Conservation (phyloP, 37 sponge, comb jelly and placozoan genomes). For the Ephydatia muelleri region DNA sequence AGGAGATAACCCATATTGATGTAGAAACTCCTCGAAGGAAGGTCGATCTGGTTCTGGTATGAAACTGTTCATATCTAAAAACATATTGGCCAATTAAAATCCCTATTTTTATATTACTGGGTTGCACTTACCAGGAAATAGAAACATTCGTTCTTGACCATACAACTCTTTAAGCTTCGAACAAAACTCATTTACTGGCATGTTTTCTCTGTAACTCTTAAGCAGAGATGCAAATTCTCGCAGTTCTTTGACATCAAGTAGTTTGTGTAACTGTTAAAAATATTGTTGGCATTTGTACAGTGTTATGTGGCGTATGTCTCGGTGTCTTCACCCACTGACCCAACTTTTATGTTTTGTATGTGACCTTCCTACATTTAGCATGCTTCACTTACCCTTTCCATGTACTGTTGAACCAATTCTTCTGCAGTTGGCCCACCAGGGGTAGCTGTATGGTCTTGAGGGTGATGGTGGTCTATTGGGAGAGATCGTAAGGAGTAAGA, state of each 20-base stretch:
- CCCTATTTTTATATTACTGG: not conserved
- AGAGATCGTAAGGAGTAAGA: not conserved
- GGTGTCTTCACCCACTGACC: not conserved
- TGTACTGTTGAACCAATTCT: slow-evolving; percentile 68
- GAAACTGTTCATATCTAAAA: slow-evolving; percentile 70
- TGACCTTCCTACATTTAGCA: too few species aligned
- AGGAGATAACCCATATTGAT: not conserved
- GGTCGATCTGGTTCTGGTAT: slow-evolving; percentile 75
- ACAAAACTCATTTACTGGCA: slow-evolving; percentile 72
- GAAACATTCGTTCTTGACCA: slow-evolving; percentile 68
- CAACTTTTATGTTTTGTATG: too few species aligned
- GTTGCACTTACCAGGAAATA: slow-evolving; percentile 64
- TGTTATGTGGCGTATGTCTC: not conserved
- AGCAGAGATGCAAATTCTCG: slow-evolving; percentile 74
- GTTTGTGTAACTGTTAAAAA: slow-evolving; percentile 56
- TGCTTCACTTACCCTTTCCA: slow-evolving; percentile 64
- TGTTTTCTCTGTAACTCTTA: slow-evolving; percentile 60
- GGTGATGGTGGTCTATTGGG: not conserved
- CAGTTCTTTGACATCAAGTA: slow-evolving; percentile 72
- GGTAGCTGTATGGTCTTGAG: not conserved
- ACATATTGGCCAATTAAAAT: not conserved
- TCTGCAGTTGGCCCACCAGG: slow-evolving; percentile 25
- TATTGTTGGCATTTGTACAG: not conserved
- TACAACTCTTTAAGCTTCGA: slow-evolving; percentile 62
- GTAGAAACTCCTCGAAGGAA: slow-evolving; percentile 52